Evolutionary conservation across 2,888 invertebrate genomes (phyloP).

Genomic region (Rhorus exstirpatorius): DNA sequence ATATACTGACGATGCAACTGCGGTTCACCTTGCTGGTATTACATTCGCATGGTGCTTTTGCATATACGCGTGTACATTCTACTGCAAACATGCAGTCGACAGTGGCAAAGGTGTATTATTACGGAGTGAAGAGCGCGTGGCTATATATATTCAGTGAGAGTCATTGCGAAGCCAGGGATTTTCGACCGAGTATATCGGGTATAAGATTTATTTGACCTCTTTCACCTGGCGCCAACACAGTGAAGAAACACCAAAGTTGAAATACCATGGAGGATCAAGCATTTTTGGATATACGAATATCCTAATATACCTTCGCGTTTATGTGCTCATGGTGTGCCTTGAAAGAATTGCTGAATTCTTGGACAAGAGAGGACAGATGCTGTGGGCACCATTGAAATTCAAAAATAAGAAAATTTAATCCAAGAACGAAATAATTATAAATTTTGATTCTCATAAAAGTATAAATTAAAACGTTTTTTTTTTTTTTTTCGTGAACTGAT

Average conservation of each 20-base stretch:
- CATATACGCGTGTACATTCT: not conserved
- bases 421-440: too few relatives aligned
- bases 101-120: slow-evolving; percentile 26
- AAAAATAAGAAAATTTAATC: too few relatives aligned
- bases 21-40: slow-evolving; percentile 22
- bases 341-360: not conserved
- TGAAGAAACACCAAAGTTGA: slow-evolving; percentile 28
- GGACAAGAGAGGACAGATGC: not conserved
- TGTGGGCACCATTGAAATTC: not conserved
- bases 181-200: slow-evolving; percentile 49
- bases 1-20: slow-evolving; percentile 32
- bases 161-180: slow-evolving; percentile 53
- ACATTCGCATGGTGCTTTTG: not conserved
- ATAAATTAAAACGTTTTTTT: too few relatives aligned
- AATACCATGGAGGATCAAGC: not conserved
- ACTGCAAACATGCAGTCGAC: slow-evolving; percentile 44
- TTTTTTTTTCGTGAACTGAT: too few relatives aligned
- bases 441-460: too few relatives aligned
- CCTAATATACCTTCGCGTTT: not conserved
- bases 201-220: slow-evolving; percentile 62
- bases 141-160: slow-evolving; percentile 6
- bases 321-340: not conserved
- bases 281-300: not conserved
- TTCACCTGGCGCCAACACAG: slow-evolving; percentile 53
- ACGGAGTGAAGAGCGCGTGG: slow-evolving; percentile 11